Conservation (phyloP, 2,888 invertebrate genomes). For the Aspidiotus rigidus region DNA sequence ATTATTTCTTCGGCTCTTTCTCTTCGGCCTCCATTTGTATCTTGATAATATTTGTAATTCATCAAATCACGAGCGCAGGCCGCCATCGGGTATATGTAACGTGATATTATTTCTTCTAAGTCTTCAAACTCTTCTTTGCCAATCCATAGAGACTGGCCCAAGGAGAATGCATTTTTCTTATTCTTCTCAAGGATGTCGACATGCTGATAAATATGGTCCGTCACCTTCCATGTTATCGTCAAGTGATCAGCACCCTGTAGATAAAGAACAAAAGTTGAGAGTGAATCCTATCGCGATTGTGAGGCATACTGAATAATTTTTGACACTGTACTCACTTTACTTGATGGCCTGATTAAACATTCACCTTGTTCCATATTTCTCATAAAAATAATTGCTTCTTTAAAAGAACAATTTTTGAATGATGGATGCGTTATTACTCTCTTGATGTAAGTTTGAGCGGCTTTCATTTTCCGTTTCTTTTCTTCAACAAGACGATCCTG, state of each 20-base stretch:
- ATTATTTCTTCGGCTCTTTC: slow-evolving; percentile 81
- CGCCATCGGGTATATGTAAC: slow-evolving; percentile 95
- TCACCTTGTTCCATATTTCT: slow-evolving; percentile 91
- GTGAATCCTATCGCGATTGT: too few species aligned
- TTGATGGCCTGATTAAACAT: slow-evolving; percentile 90
- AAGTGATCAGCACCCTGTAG: slow-evolving; percentile 76
- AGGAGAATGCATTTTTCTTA: slow-evolving; percentile 90
- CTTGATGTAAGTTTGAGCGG: slow-evolving; percentile 79
- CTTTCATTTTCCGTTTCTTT: slow-evolving; percentile 72
- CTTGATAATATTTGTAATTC: slow-evolving; percentile 80
- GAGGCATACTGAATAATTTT: too few species aligned
- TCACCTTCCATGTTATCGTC: slow-evolving; percentile 98
- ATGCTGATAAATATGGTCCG: slow-evolving; percentile 88
- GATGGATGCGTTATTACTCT: slow-evolving; percentile 95
- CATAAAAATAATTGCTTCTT: slow-evolving; percentile 86
- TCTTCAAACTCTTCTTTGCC: slow-evolving; percentile 93
- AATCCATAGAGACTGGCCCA: slow-evolving; percentile 82
- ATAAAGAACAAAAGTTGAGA: neutral
- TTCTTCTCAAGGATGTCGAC: slow-evolving; percentile 92
- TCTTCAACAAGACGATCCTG: slow-evolving; percentile 67
- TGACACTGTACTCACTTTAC: slow-evolving; percentile 54
- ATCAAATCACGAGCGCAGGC: slow-evolving; percentile 81
- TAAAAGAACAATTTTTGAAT: slow-evolving; percentile 91
- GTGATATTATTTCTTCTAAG: slow-evolving; percentile 95
- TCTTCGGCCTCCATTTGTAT: slow-evolving; percentile 65